A percentile compares a stretch with the other conserved stretches of the same genome.
phyloP scores from a whole-genome alignment of 2,113 vertebrate genomes.

The Dolichallabes microphthalmus region DNA sequence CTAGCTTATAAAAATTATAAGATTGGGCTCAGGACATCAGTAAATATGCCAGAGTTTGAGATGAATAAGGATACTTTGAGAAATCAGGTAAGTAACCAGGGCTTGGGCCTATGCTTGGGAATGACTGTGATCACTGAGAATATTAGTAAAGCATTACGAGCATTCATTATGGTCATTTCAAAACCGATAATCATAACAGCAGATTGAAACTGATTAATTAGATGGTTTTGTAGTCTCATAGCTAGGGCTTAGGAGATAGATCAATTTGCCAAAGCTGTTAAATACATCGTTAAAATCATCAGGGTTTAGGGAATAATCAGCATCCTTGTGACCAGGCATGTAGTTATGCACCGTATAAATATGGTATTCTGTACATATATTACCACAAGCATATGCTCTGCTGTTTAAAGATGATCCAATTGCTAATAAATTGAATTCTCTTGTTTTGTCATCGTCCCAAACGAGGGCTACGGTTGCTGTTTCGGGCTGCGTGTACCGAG shows the following conservation, averaged over 20 bases:
- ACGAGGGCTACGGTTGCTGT: conserved; percentile 8
- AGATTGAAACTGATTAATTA: not conserved
- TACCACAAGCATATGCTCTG: not conserved
- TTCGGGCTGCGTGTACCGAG: conserved; percentile 9
- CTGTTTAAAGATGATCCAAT: conserved; percentile 1
- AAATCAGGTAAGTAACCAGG: not conserved
- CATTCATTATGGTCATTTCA: not conserved
- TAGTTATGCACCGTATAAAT: not conserved
- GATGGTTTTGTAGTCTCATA: not conserved
- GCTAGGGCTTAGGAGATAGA: not conserved
- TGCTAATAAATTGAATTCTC: conserved; percentile 9
- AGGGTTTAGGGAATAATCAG: not conserved
- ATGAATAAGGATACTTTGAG: not conserved
- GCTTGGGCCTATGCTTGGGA: not conserved
- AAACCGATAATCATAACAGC: not conserved
- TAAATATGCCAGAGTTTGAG: not conserved
- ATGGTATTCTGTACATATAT: not conserved
- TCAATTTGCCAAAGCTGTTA: not conserved
- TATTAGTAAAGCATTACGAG: not conserved
- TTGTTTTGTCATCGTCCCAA: conserved; percentile 19
- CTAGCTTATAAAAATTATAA: not conserved
- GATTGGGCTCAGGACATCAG: not conserved
- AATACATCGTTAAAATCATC: not conserved
- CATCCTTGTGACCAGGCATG: not conserved
- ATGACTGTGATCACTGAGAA: not conserved